Evolutionary conservation across 2,888 invertebrate genomes (phyloP).

Genomic region (Geotrupes spiniger): DNA sequence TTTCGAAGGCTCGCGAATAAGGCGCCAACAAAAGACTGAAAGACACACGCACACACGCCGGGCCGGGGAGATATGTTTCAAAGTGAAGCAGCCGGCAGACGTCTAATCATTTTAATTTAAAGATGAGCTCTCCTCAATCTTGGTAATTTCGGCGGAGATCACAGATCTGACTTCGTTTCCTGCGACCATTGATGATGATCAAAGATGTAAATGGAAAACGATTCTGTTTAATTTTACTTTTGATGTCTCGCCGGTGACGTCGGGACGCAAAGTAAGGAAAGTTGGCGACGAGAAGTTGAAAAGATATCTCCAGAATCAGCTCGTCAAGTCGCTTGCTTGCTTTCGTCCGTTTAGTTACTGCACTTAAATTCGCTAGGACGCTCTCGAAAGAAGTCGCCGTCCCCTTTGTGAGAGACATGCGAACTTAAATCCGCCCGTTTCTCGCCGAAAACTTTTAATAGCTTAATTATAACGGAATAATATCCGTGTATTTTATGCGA

Average conservation of each 20-base stretch:
- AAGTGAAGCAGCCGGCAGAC: slow-evolving; percentile 14
- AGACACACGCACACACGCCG: no score
- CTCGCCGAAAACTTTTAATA: no score
- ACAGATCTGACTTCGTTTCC: slow-evolving; percentile 9
- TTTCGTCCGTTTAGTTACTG: slow-evolving; percentile 26
- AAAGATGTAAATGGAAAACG: slow-evolving; percentile 46
- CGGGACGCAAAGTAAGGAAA: slow-evolving; percentile 24
- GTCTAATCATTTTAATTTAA: slow-evolving; percentile 24
- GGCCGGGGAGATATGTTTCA: slow-evolving; percentile 11
- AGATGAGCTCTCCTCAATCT: slow-evolving; percentile 26
- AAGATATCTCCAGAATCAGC: slow-evolving; percentile 40
- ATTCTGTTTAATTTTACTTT: slow-evolving; percentile 47
- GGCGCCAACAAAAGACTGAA: no score
- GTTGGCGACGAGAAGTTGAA: slow-evolving; percentile 41
- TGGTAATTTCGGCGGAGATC: slow-evolving; percentile 23
- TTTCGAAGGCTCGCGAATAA: no score
- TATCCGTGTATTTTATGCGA: no score
- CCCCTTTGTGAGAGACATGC: no score
- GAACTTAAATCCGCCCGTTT: no score
- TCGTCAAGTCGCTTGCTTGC: slow-evolving; percentile 25
- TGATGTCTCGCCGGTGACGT: slow-evolving; percentile 40
- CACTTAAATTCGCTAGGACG: no score
- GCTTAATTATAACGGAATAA: no score
- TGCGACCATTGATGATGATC: slow-evolving; percentile 42
- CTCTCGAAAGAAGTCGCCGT: no score